Evolutionary conservation across 2,888 invertebrate species (phyloP), one percentile per base, ranked within the genome.

Genomic region (Apodemia mormo): DNA sequence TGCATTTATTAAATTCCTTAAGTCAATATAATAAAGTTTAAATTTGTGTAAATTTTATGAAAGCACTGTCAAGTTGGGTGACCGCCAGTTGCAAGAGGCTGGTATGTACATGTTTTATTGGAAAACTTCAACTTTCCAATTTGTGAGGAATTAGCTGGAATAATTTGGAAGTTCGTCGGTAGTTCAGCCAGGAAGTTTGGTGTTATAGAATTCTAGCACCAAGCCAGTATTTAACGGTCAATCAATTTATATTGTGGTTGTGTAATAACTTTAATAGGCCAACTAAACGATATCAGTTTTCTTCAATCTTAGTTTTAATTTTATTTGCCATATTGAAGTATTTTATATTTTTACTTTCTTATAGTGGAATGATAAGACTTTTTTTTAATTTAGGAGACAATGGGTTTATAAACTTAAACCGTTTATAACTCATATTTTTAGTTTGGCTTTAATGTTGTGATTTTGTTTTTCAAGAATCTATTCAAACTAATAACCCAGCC

Each of bases 61-160:
- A 52, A n/a, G 52, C 49, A n/a, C 22, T 64, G n/a, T n/a, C 12
- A 52, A 52, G 52, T 64, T 68, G 64, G 68, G 33, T 12, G 30
- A 33, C n/a, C 5, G 68, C 68, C 68, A 68, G 61, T 61, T 33
- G 61, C 61, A 61, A 61, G 61, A 14, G 61, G 29, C 29, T 33
- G 64, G 33, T 58, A 49, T 49, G 68, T 58, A 64, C 58, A 68
- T 68, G 61, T 68, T 68, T 68, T 68, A 68, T 68, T 68, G 68
- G 68, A 58, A 68, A 68, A 68, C 68, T 68, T 68, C n/a, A 49
- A 68, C 33, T 33, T 68, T 61, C 68, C 68, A 68, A 68, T 68
- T 68, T 68, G 68, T 68, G 68, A 64, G 68, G 61, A 68, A 68
- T 68, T 68, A 68, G 68, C 45, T 68, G 30, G 58, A 64, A 43